Conservation (phyloP, 2,113 vertebrate species). For the Progne subis region DNA sequence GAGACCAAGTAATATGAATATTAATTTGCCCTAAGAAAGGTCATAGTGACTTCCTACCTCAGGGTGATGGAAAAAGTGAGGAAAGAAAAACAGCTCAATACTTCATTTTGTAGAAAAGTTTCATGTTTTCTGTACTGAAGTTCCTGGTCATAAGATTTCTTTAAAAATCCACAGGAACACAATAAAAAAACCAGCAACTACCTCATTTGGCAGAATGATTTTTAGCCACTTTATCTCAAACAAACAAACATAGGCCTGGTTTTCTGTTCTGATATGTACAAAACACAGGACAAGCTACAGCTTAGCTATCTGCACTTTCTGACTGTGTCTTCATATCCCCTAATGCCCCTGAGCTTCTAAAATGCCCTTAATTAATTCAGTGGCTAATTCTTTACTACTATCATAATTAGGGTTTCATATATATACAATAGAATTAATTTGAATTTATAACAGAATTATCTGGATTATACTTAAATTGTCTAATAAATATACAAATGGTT, state of each 20-base stretch:
- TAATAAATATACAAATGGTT: not conserved
- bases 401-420: not conserved
- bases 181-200: accelerated
- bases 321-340: not conserved
- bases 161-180: not conserved
- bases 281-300: not conserved
- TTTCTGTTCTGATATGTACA: not conserved
- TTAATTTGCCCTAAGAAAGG: not conserved
- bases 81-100: not conserved
- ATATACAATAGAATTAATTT: not conserved
- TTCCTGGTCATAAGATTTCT: not conserved
- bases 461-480: not conserved
- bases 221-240: not conserved
- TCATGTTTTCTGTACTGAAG: not conserved
- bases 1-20: not conserved
- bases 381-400: not conserved
- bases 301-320: not conserved
- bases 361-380: not conserved
- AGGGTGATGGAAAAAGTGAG: not conserved
- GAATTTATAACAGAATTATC: not conserved
- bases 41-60: not conserved
- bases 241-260: accelerated
- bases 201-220: not conserved
- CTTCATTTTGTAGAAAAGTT: not conserved
- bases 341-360: not conserved